Percentiles rank a stretch among this genome's conserved stretches.
Conservation (phyloP, 2,888 invertebrate genomes). For the Trilocha varians region DNA sequence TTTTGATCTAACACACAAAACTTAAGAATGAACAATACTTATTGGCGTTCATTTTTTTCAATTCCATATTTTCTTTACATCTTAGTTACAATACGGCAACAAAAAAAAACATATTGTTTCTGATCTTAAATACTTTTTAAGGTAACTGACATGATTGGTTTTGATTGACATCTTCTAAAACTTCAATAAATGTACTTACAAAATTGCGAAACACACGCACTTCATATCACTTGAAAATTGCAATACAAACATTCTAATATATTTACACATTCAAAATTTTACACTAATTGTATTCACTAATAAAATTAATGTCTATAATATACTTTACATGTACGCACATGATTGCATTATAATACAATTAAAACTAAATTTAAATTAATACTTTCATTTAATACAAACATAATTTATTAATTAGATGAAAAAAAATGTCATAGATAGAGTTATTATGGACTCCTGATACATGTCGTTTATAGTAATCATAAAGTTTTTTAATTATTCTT, state of each 20-base stretch:
- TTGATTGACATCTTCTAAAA: neutral
- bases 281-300: neutral
- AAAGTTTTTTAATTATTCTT: too few relatives aligned
- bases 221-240: neutral
- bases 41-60: too few relatives aligned
- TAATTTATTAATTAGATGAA: neutral
- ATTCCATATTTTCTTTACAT: too few relatives aligned
- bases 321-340: constrained; percentile 17
- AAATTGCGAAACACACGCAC: neutral
- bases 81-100: too few relatives aligned
- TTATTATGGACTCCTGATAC: too few relatives aligned
- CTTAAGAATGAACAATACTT: too few relatives aligned
- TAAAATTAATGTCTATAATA: neutral
- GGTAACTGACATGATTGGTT: neutral
- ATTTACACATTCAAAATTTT: neutral
- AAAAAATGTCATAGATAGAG: neutral
- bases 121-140: too few relatives aligned
- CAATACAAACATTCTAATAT: neutral
- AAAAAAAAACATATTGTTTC: too few relatives aligned
- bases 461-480: too few relatives aligned
- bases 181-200: neutral
- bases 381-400: constrained; percentile 54
- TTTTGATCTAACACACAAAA: too few relatives aligned
- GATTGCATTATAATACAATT: constrained; percentile 25
- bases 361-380: constrained; percentile 36